These are phyloP conservation scores for Scomber scombrus DNA, from an alignment of 2,113 vertebrate species.

Conservation along the genomic window DNA sequence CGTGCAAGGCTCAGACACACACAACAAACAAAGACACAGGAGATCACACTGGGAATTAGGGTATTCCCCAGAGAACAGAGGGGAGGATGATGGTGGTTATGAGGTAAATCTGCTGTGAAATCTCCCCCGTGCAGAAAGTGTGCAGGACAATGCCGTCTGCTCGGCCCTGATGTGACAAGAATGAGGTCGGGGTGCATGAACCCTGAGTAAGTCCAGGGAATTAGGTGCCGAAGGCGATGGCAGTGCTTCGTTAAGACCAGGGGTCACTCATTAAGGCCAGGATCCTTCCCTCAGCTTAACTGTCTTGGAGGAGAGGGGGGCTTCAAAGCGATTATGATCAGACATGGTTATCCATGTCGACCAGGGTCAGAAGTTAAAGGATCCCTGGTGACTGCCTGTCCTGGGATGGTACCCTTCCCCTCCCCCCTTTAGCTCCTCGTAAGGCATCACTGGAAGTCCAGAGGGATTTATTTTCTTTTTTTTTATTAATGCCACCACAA, in stretches of 20 bases:
- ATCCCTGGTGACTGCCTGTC: conserved; percentile 70
- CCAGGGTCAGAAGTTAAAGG: conserved; percentile 76
- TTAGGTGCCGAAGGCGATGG: conserved; percentile 41
- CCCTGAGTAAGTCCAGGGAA: conserved; percentile 37
- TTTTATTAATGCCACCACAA: conserved; percentile 31
- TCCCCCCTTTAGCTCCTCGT: not conserved
- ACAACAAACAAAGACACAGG: conserved; percentile 65
- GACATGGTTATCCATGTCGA: conserved; percentile 67
- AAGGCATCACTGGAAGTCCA: conserved; percentile 11
- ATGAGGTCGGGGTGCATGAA: conserved; percentile 58
- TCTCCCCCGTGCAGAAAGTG: conserved; percentile 42
- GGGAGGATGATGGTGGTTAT: conserved; percentile 35
- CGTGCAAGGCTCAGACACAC: conserved; percentile 45
- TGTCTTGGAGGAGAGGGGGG: conserved; percentile 45
- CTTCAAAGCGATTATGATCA: conserved; percentile 68
- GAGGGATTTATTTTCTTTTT: conserved; percentile 27
- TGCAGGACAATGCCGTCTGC: conserved; percentile 37
- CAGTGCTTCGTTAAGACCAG: conserved; percentile 56
- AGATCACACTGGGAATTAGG: conserved; percentile 58
- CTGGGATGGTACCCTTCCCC: not conserved
- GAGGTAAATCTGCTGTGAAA: conserved; percentile 76
- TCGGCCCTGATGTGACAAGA: conserved; percentile 47
- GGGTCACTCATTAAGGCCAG: conserved; percentile 56
- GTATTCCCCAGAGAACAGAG: conserved; percentile 54
- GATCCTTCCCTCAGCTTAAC: conserved; percentile 34